Conservation (phyloP, 2,888 invertebrate genomes). For the Drosophila mulleri region DNA sequence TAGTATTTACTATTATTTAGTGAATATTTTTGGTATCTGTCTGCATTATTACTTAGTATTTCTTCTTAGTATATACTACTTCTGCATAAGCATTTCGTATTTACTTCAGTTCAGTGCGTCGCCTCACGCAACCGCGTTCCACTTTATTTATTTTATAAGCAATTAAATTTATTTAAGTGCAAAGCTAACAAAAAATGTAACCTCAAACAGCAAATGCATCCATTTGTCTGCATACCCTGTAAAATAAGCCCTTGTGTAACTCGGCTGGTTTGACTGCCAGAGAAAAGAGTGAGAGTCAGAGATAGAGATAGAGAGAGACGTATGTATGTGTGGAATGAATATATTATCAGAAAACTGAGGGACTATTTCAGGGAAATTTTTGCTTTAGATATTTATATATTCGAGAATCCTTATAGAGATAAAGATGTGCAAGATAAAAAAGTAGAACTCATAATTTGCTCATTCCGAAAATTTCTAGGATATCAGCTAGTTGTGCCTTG, state of each 20-base stretch:
- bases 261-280: not conserved
- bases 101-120: not conserved
- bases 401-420: too few species aligned
- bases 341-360: too few species aligned
- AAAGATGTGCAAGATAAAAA: too few species aligned
- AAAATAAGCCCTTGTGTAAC: not conserved
- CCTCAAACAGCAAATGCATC: slow-evolving; percentile 3
- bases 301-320: not conserved
- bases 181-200: slow-evolving; percentile 65
- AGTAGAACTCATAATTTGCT: too few species aligned
- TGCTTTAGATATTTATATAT: too few species aligned
- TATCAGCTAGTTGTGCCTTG: not conserved
- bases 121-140: slow-evolving; percentile 30
- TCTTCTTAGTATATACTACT: not conserved
- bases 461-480: slow-evolving; percentile 1
- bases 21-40: not conserved
- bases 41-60: not conserved
- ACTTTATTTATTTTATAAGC: slow-evolving; percentile 77
- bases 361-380: too few species aligned
- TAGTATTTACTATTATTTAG: not conserved
- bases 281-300: not conserved
- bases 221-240: slow-evolving; percentile 14
- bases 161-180: slow-evolving; percentile 80
- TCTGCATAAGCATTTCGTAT: not conserved
- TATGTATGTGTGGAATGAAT: too few species aligned